These are phyloP conservation scores for Pseudochaenichthys georgianus DNA, from an alignment of 2,797 vertebrate genomes.

Conservation along the genomic window DNA sequence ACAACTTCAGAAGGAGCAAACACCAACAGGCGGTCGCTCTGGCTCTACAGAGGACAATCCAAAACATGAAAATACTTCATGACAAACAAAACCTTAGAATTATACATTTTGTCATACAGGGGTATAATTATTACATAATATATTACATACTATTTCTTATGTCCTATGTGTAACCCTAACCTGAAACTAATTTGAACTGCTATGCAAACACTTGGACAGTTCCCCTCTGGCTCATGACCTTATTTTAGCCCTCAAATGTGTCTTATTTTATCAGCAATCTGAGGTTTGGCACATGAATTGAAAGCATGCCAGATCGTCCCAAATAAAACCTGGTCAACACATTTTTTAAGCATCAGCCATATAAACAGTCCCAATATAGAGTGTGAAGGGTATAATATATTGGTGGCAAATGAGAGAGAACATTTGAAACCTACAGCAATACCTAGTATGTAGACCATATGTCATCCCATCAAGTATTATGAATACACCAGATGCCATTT, in stretches of 20 bases:
- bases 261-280: constrained; percentile 12
- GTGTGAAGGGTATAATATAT: not conserved
- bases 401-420: not conserved
- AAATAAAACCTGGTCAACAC: not conserved
- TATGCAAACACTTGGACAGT: constrained; percentile 3
- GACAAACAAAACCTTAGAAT: not conserved
- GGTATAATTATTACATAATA: not conserved
- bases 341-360: not conserved
- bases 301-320: not conserved
- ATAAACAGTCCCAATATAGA: not conserved
- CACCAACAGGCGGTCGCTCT: not conserved
- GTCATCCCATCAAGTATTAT: not conserved
- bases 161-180: not conserved
- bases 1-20: constrained; percentile 38
- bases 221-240: constrained; percentile 35
- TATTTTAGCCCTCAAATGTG: constrained; percentile 19
- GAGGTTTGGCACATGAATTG: not conserved
- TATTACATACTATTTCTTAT: not conserved
- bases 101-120: constrained; percentile 3
- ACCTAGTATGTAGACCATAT: not conserved
- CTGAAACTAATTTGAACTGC: too few species aligned
- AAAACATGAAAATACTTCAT: constrained; percentile 21
- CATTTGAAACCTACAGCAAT: constrained; percentile 3
- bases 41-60: constrained; percentile 16
- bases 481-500: constrained; percentile 6